These are phyloP conservation scores for Lagorchestes hirsutus DNA, from an alignment of 2,797 vertebrate species.

Conservation along the genomic window DNA sequence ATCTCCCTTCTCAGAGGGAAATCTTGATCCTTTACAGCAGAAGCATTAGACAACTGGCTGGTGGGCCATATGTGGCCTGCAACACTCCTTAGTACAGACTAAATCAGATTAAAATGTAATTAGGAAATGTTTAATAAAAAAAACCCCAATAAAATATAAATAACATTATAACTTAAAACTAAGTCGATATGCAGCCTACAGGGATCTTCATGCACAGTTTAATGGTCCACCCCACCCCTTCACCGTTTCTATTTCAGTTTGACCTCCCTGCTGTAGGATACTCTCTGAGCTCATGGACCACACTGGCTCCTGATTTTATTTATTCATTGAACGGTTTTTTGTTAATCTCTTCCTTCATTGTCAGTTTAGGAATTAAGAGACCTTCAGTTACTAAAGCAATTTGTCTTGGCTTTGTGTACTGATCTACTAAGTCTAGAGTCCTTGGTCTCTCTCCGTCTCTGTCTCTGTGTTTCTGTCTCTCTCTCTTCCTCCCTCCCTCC, in stretches of 20 bases:
- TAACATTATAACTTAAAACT: background rate
- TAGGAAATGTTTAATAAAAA: background rate
- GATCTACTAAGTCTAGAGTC: no score
- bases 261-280: background rate
- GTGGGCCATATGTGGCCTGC: background rate
- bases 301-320: no score
- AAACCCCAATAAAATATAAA: background rate
- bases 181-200: background rate
- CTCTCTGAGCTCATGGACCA: no score
- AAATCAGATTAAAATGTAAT: background rate
- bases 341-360: no score
- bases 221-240: background rate
- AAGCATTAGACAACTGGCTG: background rate
- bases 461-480: no score
- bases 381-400: no score
- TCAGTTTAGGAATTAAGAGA: no score
- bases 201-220: background rate
- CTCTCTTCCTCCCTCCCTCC: no score
- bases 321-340: no score
- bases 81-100: background rate
- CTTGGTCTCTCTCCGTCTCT: background rate
- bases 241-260: background rate
- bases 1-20: background rate
- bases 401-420: no score
- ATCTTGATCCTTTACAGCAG: background rate